Conservation (phyloP, 2,113 vertebrate genomes). For the Cyphomyrus plagiostoma region DNA sequence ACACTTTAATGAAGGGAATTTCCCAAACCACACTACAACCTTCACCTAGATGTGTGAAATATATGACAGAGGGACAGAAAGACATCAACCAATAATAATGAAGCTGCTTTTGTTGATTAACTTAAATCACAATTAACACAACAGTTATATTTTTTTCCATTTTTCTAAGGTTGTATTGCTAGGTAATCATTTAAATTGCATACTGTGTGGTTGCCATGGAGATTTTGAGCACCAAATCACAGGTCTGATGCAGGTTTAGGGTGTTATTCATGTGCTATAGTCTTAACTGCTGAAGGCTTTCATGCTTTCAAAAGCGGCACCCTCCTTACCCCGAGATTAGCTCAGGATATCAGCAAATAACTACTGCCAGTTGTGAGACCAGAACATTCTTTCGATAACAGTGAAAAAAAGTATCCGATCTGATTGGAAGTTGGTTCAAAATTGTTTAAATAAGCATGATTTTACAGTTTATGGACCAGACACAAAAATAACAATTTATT, state of each 20-base stretch:
- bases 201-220: constrained; percentile 3
- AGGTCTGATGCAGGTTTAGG: constrained; percentile 15
- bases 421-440: constrained; percentile 30
- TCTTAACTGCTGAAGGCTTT: not conserved
- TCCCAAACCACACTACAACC: not conserved
- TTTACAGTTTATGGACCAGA: constrained; percentile 40
- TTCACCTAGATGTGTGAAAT: not conserved
- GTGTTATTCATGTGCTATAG: not conserved
- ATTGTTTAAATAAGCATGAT: constrained; percentile 39
- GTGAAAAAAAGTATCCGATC: constrained; percentile 23
- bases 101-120: constrained; percentile 7
- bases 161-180: not conserved
- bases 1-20: not conserved
- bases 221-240: not conserved
- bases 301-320: constrained; percentile 22
- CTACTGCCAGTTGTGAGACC: constrained; percentile 34
- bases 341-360: constrained; percentile 51
- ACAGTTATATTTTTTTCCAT: not conserved
- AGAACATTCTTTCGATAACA: constrained; percentile 44
- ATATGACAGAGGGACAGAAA: not conserved
- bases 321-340: constrained; percentile 36
- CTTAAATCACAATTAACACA: not conserved
- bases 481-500: constrained; percentile 57
- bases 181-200: not conserved
- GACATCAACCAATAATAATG: not conserved